phyloP scores from a whole-genome alignment of 1,140 invertebrate species.

The Conus ventricosus region DNA sequence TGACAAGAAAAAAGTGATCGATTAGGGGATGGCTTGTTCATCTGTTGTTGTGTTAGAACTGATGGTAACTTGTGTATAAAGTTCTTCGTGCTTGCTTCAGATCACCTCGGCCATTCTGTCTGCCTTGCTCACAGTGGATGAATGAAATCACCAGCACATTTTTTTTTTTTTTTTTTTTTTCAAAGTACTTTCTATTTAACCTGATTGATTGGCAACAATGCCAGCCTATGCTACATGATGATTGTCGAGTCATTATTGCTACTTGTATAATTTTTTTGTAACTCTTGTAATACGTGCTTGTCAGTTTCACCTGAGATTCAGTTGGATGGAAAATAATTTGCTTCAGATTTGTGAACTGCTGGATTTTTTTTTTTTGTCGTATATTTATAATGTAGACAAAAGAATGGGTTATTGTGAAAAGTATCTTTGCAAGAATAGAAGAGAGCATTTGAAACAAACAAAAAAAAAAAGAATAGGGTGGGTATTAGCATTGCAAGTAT shows the following conservation, averaged over 20 bases:
- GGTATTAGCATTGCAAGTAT: too few species aligned
- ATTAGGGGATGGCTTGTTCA: not conserved
- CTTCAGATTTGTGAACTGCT: not conserved
- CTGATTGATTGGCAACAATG: not conserved
- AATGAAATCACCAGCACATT: not conserved
- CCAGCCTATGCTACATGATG: not conserved
- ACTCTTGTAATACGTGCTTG: not conserved
- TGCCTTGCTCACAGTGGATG: not conserved
- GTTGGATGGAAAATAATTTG: not conserved
- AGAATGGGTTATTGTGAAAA: not conserved
- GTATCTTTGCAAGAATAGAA: not conserved
- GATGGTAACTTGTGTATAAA: not conserved
- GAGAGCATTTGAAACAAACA: not conserved
- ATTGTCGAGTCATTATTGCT: not conserved
- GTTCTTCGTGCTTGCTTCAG: not conserved
- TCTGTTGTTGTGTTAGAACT: not conserved
- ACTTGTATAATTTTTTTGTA: not conserved
- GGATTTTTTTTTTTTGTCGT: not conserved
- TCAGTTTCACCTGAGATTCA: not conserved
- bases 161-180: not conserved
- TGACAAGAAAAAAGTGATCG: not conserved
- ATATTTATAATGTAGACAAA: not conserved
- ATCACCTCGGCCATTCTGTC: not conserved
- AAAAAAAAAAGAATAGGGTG: too few species aligned
- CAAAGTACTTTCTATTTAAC: too few species aligned